Conservation (phyloP, 2,797 vertebrate genomes). For the Uromys caudimaculatus region DNA sequence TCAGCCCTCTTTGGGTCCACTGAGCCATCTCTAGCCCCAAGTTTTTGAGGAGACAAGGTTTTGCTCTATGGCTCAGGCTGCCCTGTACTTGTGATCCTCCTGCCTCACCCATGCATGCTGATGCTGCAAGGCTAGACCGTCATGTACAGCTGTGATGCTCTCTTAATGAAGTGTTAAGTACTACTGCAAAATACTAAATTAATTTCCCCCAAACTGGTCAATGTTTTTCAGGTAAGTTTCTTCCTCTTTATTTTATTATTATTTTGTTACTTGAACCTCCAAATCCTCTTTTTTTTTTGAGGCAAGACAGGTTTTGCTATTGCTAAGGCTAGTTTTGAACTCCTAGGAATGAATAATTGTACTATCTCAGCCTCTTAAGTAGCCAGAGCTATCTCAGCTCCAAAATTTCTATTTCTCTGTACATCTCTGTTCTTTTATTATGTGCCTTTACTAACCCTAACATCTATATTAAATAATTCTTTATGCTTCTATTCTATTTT, state of each 20-base stretch:
- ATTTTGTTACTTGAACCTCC: not conserved
- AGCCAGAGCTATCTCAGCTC: not conserved
- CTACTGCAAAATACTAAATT: constrained; percentile 1
- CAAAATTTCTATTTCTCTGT: constrained; percentile 1
- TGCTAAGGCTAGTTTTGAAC: not conserved
- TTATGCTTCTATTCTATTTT: not conserved
- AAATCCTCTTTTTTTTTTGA: not conserved
- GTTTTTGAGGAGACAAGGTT: not conserved
- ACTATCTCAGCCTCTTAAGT: not conserved
- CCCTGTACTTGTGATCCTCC: not conserved
- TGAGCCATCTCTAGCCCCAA: not conserved
- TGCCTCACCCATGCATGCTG: not conserved
- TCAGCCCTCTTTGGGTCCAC: not conserved
- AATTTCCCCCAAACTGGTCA: not conserved
- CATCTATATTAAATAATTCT: not conserved
- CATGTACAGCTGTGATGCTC: not conserved
- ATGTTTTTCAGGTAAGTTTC: not conserved
- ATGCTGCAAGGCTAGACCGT: not conserved
- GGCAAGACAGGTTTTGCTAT: not conserved
- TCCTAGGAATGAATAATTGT: not conserved
- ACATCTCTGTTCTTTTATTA: constrained; percentile 46
- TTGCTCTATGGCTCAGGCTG: not conserved
- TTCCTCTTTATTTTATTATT: not conserved
- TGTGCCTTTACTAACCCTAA: not conserved
- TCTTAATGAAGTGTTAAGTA: constrained; percentile 45